A percentile compares a stretch with the other conserved stretches of the same genome.
Conservation (phyloP, 2,888 invertebrate genomes). For the Clusia tigrina region DNA sequence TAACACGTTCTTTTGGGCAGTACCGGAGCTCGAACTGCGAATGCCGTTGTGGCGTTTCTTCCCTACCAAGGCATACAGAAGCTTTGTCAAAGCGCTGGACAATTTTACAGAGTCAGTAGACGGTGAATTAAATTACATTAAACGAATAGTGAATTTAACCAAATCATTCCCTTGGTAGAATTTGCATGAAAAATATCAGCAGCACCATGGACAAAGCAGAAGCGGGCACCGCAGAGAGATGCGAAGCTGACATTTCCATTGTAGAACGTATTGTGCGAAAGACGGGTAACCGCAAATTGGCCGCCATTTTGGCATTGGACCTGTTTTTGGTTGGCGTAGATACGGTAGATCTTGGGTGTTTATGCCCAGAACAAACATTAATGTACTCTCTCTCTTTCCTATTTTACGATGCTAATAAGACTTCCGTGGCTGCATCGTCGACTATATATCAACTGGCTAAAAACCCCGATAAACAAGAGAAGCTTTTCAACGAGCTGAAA, state of each 20-base stretch:
- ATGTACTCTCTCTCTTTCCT: neutral
- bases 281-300: constrained; percentile 69
- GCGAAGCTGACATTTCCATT: constrained; percentile 67
- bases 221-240: constrained; percentile 47
- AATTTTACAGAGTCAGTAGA: constrained; percentile 73
- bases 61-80: constrained; percentile 75
- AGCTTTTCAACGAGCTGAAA: constrained; percentile 71
- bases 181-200: constrained; percentile 69
- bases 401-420: constrained; percentile 66
- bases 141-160: neutral
- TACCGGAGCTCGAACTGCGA: constrained; percentile 76
- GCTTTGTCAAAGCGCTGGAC: constrained; percentile 76
- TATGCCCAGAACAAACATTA: constrained; percentile 1
- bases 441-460: constrained; percentile 78
- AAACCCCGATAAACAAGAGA: constrained; percentile 74
- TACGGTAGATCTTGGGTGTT: constrained; percentile 67
- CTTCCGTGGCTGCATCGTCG: constrained; percentile 78
- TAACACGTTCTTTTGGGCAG: constrained; percentile 79
- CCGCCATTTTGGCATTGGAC: constrained; percentile 79
- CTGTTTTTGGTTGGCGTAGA: constrained; percentile 82
- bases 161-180: constrained; percentile 55
- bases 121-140: neutral
- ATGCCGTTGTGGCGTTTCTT: constrained; percentile 80
- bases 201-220: constrained; percentile 67
- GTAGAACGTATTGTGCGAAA: constrained; percentile 69